A percentile compares a stretch with the other conserved stretches of the same genome.
Evolutionary conservation across 2,797 vertebrate species (phyloP).

Genomic region (Macropus fuliginosus): DNA sequence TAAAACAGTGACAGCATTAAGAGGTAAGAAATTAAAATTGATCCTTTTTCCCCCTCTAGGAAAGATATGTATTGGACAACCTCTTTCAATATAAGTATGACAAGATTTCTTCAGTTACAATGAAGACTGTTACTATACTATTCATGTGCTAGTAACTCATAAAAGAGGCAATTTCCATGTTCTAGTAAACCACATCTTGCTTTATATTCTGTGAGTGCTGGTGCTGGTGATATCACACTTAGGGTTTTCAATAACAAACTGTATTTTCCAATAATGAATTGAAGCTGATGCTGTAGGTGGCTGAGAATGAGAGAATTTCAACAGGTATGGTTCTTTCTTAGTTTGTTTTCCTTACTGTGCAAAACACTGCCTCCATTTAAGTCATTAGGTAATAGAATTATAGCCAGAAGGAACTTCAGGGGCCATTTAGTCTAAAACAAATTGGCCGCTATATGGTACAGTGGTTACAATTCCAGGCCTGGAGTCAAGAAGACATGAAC

Average conservation of each 20-base stretch:
- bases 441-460: neutral
- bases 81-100: conserved; percentile 50
- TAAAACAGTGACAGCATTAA: conserved; percentile 43
- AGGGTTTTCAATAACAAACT: conserved; percentile 45
- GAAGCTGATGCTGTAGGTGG: conserved; percentile 4
- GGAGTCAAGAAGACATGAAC: neutral
- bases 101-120: conserved; percentile 51
- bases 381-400: neutral
- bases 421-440: neutral
- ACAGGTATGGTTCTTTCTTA: neutral
- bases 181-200: conserved; percentile 63
- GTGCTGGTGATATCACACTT: conserved; percentile 59
- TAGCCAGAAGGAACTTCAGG: neutral
- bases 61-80: conserved; percentile 59
- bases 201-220: conserved; percentile 30
- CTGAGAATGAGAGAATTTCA: conserved; percentile 26
- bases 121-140: conserved; percentile 44
- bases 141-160: conserved; percentile 62
- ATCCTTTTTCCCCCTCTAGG: conserved; percentile 44
- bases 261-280: conserved; percentile 31
- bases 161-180: conserved; percentile 65
- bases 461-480: neutral
- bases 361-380: neutral
- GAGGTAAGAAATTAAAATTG: conserved; percentile 68
- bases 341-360: neutral